These are phyloP conservation scores for Coenonympha arcania DNA, from an alignment of 2,888 invertebrate genomes.

Conservation along the genomic window DNA sequence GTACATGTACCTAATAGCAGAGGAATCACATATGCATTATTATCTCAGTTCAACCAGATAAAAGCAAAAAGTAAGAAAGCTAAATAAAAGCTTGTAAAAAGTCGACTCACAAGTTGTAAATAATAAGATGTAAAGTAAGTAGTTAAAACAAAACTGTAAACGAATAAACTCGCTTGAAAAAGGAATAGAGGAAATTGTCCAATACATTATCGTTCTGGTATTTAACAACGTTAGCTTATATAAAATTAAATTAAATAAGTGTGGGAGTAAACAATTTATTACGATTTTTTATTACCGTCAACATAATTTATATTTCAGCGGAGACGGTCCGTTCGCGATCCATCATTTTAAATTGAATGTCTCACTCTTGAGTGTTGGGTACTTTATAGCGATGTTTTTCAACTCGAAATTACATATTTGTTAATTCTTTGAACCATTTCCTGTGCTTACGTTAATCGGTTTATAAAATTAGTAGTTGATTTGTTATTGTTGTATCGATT, in stretches of 20 bases:
- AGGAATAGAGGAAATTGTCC: too few species aligned
- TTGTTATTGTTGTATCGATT: not conserved
- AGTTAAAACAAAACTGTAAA: too few species aligned
- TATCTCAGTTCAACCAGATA: too few species aligned
- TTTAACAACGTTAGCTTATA: too few species aligned
- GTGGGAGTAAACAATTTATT: not conserved
- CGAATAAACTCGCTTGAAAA: too few species aligned
- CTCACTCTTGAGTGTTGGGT: slow-evolving; percentile 26
- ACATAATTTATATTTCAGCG: slow-evolving; percentile 23
- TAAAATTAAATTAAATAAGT: not conserved
- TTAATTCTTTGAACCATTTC: slow-evolving; percentile 18
- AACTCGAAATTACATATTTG: slow-evolving; percentile 20
- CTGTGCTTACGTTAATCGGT: slow-evolving; percentile 2
- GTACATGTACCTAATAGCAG: too few species aligned
- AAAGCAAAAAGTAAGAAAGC: too few species aligned
- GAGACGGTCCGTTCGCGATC: slow-evolving; percentile 23
- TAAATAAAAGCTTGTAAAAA: too few species aligned
- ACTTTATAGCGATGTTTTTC: slow-evolving; percentile 26
- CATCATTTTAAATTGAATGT: slow-evolving; percentile 33
- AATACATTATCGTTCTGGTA: too few species aligned
- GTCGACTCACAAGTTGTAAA: too few species aligned
- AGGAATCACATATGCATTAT: too few species aligned
- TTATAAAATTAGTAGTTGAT: slow-evolving; percentile 11
- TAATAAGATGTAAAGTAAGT: too few species aligned
- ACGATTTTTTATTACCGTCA: slow-evolving; percentile 14